Evolutionary conservation across 2,888 invertebrate species (phyloP).

Genomic region (Epicampocera succincta): DNA sequence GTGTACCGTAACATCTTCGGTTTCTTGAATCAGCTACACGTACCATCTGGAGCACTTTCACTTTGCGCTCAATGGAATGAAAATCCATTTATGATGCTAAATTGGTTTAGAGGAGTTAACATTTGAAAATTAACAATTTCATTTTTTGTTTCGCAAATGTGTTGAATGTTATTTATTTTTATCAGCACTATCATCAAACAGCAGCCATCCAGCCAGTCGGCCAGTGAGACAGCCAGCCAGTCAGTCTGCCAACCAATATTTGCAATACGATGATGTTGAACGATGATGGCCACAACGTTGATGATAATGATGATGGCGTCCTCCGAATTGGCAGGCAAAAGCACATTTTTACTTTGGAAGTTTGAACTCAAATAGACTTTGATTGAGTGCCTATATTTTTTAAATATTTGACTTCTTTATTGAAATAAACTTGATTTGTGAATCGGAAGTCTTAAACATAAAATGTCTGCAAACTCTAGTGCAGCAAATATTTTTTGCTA

Average conservation of each 20-base stretch:
- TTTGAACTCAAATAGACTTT: conserved; percentile 31
- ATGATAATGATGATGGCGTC: conserved; percentile 17
- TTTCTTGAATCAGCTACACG: conserved; percentile 50
- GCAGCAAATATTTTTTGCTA: no score
- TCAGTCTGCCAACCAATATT: conserved; percentile 27
- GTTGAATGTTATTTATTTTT: conserved; percentile 69
- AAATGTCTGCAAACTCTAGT: no score
- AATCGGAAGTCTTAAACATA: conserved; percentile 11
- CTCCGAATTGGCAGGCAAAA: conserved; percentile 26
- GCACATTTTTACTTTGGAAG: conserved; percentile 15
- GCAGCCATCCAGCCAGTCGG: conserved; percentile 28
- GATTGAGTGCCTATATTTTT: conserved; percentile 36
- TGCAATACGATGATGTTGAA: conserved; percentile 38
- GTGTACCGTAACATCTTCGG: conserved; percentile 66
- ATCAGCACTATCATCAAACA: conserved; percentile 66
- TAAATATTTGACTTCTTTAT: conserved; percentile 43
- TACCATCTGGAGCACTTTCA: conserved; percentile 80
- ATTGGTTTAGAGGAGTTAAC: conserved; percentile 68
- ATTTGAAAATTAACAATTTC: conserved; percentile 67
- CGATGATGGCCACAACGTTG: neutral
- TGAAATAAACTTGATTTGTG: conserved; percentile 25
- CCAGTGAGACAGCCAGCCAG: conserved; percentile 13
- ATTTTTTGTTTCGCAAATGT: conserved; percentile 53
- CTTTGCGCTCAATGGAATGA: conserved; percentile 72
- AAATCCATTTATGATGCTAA: conserved; percentile 67